A percentile compares a stretch with the other conserved stretches of the same genome.
Evolutionary conservation across 2,113 vertebrate genomes (phyloP).

Genomic region (Acanthochromis polyacanthus): DNA sequence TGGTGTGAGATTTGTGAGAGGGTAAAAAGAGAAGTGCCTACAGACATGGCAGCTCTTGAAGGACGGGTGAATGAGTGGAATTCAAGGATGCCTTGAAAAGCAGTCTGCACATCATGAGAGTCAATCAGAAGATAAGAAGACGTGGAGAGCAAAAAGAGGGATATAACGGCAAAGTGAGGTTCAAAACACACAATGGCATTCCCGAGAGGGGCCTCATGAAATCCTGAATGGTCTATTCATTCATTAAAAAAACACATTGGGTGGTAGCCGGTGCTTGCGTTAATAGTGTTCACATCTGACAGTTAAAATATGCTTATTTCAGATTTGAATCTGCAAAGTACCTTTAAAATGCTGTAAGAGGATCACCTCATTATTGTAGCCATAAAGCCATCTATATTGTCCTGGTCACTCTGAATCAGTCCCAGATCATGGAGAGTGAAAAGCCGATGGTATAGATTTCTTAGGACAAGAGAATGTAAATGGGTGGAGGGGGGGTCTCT

Average conservation of each 20-base stretch:
- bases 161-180: conserved; percentile 70
- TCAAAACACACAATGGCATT: conserved; percentile 74
- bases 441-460: conserved; percentile 74
- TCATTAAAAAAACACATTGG: conserved; percentile 63
- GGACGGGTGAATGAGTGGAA: conserved; percentile 78
- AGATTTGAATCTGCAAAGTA: conserved; percentile 27
- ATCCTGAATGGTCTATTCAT: conserved; percentile 76
- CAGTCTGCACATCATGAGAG: conserved; percentile 70
- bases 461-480: conserved; percentile 67
- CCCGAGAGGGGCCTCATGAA: conserved; percentile 75
- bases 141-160: conserved; percentile 65
- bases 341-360: conserved; percentile 12
- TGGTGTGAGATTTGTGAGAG: conserved; percentile 77
- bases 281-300: conserved; percentile 49
- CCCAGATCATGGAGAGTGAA: conserved; percentile 64
- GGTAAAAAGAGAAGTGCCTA: conserved; percentile 74
- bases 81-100: conserved; percentile 78
- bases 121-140: conserved; percentile 78
- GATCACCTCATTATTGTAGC: conserved; percentile 28
- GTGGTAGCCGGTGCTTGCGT: conserved; percentile 54
- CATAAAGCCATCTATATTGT: conserved; percentile 2
- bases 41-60: conserved; percentile 73
- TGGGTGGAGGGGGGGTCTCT: conserved; percentile 62
- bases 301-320: conserved; percentile 48
- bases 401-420: conserved; percentile 46